Evolutionary conservation across 1,140 invertebrate species (phyloP), one percentile per base, ranked within the genome.

Genomic region (Eupristina koningsbergeri): DNA sequence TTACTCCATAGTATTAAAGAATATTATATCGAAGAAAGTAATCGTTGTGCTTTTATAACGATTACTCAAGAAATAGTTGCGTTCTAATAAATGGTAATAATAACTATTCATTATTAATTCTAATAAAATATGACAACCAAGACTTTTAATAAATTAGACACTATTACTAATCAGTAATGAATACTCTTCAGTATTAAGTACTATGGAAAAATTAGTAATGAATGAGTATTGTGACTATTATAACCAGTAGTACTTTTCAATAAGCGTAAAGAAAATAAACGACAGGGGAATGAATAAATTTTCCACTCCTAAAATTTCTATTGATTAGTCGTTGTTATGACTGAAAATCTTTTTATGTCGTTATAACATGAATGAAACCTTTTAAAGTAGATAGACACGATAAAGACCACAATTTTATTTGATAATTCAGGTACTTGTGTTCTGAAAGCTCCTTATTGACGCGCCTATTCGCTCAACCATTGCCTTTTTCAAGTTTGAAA

Each of bases 401-500:
- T 17, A 47, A 9, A 80, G 58, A 74, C 13, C 26, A 69, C 22
- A 45, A 84, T 36, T 71, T 84, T 58, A 53, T 36, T 74, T 80
- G n/a, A 73, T 31, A 74, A 74, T 58, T 64, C 63, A 75, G 26
- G 71, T 84, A 67, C 50, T 75, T 75, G 53, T 63, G 19, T 76
- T 84, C 50, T 6, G 22, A 84, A 69, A 80, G 61, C 47, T 84
- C 71, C 41, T 13, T 80, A 80, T 47, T 19, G 34, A 76, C 53
- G 71, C 45, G 77, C 41, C 7, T 26, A 50, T 15, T 58, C 29
- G 58, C 39, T 17, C 31, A 61, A 73, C 36, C 47, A 61, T 74
- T 84, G 77, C 83, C 77, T 84, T 84, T 84, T 67, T 75, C 82
- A 53, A 73, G 22, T 77, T 77, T 69, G 34, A 82, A 77, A 75